Conservation (phyloP, 2,113 vertebrate genomes). For the Callipepla squamata region DNA sequence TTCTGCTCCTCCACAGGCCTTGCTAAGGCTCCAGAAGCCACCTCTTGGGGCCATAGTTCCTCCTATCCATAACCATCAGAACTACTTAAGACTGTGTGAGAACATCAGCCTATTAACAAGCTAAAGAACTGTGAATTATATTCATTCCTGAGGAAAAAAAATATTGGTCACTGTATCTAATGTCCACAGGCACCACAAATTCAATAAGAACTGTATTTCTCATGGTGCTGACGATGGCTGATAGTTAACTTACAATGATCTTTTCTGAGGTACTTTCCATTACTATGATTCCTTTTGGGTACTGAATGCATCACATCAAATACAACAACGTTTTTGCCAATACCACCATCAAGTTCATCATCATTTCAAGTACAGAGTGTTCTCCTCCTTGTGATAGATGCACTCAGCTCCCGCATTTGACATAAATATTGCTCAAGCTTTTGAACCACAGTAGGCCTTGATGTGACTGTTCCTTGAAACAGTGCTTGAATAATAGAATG, state of each 20-base stretch:
- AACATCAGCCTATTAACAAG: neutral
- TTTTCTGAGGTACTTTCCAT: neutral
- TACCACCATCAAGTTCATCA: neutral
- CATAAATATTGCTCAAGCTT: neutral
- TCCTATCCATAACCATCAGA: neutral
- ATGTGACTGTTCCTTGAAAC: neutral
- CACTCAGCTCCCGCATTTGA: neutral
- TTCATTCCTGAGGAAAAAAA: neutral
- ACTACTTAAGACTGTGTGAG: neutral
- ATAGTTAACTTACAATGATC: neutral
- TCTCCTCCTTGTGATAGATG: neutral
- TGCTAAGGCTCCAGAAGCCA: neutral
- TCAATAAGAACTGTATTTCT: neutral
- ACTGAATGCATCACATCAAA: neutral
- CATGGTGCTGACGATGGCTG: rapidly evolving
- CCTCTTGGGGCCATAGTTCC: neutral
- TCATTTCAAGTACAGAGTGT: neutral
- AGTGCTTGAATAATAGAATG: neutral
- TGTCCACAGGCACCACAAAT: neutral
- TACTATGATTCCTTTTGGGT: neutral
- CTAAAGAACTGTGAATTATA: neutral
- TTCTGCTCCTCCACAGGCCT: neutral
- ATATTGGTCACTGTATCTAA: rapidly evolving
- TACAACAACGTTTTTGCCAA: neutral
- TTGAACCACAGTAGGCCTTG: neutral